Evolutionary conservation across 1,140 invertebrate genomes (phyloP).

Genomic region (Atta colombica): DNA sequence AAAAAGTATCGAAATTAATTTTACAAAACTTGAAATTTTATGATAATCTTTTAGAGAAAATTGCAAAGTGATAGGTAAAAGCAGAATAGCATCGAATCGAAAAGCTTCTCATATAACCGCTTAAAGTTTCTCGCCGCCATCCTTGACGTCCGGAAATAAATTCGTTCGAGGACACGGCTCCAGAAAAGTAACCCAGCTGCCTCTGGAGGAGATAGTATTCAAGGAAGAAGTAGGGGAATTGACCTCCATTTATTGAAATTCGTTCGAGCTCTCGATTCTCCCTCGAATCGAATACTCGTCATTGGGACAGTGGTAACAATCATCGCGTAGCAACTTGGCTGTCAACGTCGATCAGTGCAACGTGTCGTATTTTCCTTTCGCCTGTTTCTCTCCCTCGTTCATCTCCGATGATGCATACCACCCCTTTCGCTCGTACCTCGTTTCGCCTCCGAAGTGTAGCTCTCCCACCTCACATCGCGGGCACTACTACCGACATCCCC

Average conservation of each 20-base stretch:
- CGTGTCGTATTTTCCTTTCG: conserved; percentile 14
- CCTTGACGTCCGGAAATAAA: conserved; percentile 27
- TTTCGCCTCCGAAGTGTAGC: conserved; percentile 26
- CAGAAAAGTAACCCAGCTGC: not conserved
- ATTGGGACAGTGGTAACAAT: conserved; percentile 24
- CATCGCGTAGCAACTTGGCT: conserved; percentile 10
- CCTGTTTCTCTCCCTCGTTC: not conserved
- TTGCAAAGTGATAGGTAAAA: not conserved
- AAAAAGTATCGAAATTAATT: not conserved
- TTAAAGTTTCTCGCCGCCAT: conserved; percentile 22
- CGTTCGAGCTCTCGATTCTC: not conserved
- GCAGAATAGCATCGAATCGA: not conserved
- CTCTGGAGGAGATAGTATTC: not conserved
- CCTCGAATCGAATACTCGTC: conserved; percentile 17
- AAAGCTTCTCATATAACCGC: not conserved
- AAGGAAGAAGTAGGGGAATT: not conserved
- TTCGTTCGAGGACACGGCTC: not conserved
- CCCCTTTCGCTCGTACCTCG: conserved; percentile 28
- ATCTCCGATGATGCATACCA: conserved; percentile 5
- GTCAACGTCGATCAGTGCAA: conserved; percentile 45
- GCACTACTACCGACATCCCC: conserved; percentile 36
- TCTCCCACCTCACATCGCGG: not conserved
- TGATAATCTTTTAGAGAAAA: conserved; percentile 1
- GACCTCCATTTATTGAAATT: conserved; percentile 12
- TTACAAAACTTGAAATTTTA: not conserved